Conservation (phyloP, 2,113 vertebrate species). For the Galemys pyrenaicus region DNA sequence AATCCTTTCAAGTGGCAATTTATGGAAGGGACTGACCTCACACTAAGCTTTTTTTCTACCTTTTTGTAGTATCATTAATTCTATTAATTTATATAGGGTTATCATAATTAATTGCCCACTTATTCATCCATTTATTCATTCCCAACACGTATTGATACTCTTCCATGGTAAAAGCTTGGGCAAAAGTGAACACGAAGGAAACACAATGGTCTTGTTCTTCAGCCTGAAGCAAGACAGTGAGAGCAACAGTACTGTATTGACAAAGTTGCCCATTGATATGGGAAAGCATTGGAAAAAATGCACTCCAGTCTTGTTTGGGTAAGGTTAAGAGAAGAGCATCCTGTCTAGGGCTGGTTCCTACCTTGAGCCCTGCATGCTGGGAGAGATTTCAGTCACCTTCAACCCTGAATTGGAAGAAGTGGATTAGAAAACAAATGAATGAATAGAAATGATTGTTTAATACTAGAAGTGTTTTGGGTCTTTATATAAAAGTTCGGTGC, state of each 20-base stretch:
- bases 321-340: not conserved
- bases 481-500: no score
- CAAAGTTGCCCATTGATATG: not conserved
- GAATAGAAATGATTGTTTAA: not conserved
- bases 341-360: not conserved
- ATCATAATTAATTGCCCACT: not conserved
- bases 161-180: not conserved
- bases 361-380: not conserved
- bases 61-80: not conserved
- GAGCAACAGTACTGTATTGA: not conserved
- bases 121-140: slow-evolving; percentile 19
- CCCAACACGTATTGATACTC: not conserved
- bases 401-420: not conserved
- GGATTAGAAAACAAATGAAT: not conserved
- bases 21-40: not conserved
- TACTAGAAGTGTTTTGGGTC: not conserved
- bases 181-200: not conserved
- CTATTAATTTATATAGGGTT: not conserved
- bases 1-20: not conserved
- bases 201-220: not conserved
- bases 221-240: not conserved
- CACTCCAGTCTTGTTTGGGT: not conserved
- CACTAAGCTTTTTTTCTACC: not conserved
- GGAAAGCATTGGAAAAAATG: not conserved
- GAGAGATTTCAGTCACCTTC: no score